phyloP scores from a whole-genome alignment of 2,888 invertebrate species.

The Dasypogon diadema region DNA sequence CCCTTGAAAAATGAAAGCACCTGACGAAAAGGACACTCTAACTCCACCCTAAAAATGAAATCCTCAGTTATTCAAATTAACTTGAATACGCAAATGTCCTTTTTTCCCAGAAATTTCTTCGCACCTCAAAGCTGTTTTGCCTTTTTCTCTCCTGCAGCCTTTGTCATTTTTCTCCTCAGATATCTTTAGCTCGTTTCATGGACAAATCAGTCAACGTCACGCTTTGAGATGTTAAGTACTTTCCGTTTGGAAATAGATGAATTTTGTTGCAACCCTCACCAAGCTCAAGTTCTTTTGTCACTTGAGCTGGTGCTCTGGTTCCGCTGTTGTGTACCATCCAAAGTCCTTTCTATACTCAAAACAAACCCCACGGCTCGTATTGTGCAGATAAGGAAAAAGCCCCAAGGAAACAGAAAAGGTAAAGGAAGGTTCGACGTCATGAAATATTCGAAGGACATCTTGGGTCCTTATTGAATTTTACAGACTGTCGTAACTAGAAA shows the following conservation, averaged over 20 bases:
- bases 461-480: constrained; percentile 52
- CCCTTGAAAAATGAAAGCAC: constrained; percentile 41
- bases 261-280: constrained; percentile 50
- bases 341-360: constrained; percentile 31
- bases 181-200: constrained; percentile 38
- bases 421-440: constrained; percentile 52
- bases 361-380: constrained; percentile 48
- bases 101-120: constrained; percentile 21
- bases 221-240: constrained; percentile 53
- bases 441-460: constrained; percentile 53
- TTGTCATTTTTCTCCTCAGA: constrained; percentile 46
- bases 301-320: neutral
- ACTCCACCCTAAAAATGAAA: neutral
- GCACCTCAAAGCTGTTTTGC: constrained; percentile 44
- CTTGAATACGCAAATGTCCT: constrained; percentile 53
- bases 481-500: constrained; percentile 43
- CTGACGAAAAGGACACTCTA: constrained; percentile 45
- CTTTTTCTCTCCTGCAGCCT: constrained; percentile 28
- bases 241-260: constrained; percentile 53
- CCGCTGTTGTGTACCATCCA: constrained; percentile 8
- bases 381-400: constrained; percentile 51
- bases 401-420: constrained; percentile 45
- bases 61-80: constrained; percentile 54
- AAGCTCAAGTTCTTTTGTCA: constrained; percentile 26
- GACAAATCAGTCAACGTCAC: constrained; percentile 56